Percentiles rank a stretch among this genome's conserved stretches.
Conservation (phyloP, 2,888 invertebrate species). For the Temnothorax ravouxi region DNA sequence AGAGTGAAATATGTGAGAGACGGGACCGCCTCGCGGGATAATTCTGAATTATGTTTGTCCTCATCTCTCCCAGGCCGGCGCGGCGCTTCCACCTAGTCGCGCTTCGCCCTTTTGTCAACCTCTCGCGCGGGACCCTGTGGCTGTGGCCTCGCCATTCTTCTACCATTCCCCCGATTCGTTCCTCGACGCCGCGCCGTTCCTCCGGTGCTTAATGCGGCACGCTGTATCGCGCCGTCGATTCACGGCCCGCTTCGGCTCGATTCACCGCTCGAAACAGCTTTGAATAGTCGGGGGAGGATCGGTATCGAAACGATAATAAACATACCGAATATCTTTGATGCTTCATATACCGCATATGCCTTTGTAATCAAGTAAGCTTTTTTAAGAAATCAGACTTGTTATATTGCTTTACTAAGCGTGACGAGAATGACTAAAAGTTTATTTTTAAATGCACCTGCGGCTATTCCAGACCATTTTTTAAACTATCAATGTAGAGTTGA, state of each 20-base stretch:
- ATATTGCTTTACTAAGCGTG: background rate
- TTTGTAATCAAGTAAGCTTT: constrained; percentile 15
- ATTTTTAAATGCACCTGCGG: background rate
- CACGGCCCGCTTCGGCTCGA: constrained; percentile 63
- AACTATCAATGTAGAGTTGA: background rate
- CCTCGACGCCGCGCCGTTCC: constrained; percentile 62
- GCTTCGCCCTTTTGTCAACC: constrained; percentile 76
- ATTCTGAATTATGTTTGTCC: constrained; percentile 85
- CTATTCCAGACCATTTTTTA: background rate
- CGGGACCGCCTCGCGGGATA: constrained; percentile 82
- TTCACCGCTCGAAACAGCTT: constrained; percentile 60
- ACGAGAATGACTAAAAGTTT: background rate
- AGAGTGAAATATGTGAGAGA: constrained; percentile 83
- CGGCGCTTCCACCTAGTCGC: constrained; percentile 70
- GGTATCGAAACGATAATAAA: constrained; percentile 37
- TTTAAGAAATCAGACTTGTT: background rate
- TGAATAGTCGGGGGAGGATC: constrained; percentile 50
- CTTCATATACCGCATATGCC: background rate
- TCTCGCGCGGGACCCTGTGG: constrained; percentile 60
- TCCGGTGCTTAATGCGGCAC: constrained; percentile 49
- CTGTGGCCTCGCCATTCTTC: constrained; percentile 62
- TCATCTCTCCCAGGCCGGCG: constrained; percentile 74
- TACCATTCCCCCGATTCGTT: constrained; percentile 69
- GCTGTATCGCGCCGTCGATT: constrained; percentile 62
- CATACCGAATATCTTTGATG: constrained; percentile 33